Base-by-base conservation (phyloP, 2,113 vertebrate genomes). In the Chloropsis hardwickii region DNA sequence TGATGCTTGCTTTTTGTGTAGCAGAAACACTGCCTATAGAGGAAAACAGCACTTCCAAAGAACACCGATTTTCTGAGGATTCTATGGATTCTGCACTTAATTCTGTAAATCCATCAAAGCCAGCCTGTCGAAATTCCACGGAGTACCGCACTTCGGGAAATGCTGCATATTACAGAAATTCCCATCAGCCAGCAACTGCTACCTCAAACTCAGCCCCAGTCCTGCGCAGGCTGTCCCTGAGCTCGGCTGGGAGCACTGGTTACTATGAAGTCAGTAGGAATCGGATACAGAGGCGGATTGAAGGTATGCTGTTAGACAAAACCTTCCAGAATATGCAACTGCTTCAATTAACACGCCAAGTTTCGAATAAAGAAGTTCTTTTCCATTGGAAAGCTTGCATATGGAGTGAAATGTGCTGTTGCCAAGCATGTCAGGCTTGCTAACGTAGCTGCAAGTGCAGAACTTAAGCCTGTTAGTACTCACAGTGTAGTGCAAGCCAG, bases 1-100 rank as follows among this genome's bases (percentile, higher is more conserved):
- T 56, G 39, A 20, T 90, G 16, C 78, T 95, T 96, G n/a, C 79
- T 51, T 96, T 93, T 94, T 84, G 42, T 97, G 24, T 90, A 99
- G 99, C 99, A 95, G 99, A 99, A 97, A 98, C 97, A 15, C 92
- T 99, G 81, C 98, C 98, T 42, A 88, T 97, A 60, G 98, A 99
- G 89, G 98, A 98, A 97, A 98, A 98, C 45, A 96, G 96, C 74
- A 98, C 97, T 53, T 92, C 97, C 81, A 99, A 98, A 98, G 98
- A 99, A 83, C 98, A 98, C 84, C 96, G 98, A 47, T 98, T 98
- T 97, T 85, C 98, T 74, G 98, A 98, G 94, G 94, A 97, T 84
- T 97, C 94, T 79, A 97, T 98, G 98, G 98, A 98, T 95, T 98
- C 98, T 5, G 97, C 98, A 84, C 98, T 98, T 92, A 98, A 98